Evolutionary conservation across 1,140 invertebrate genomes (phyloP), one percentile per base, ranked within the genome.

Genomic region (Theocolax elegans): DNA sequence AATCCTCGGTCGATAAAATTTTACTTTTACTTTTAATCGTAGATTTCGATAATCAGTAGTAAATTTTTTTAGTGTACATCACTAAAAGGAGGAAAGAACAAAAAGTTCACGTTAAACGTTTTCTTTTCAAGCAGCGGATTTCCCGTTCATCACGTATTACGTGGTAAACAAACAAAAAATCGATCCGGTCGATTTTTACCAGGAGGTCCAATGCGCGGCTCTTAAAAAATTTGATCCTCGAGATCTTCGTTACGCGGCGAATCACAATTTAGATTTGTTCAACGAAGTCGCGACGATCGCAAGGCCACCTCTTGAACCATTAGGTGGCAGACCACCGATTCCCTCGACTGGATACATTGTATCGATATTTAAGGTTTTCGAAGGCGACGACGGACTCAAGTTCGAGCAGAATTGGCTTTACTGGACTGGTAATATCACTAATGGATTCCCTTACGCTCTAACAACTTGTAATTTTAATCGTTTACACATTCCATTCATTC

Each of bases 391-490:
- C 82, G 90, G 93, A 58, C 93, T 96, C 75, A 92, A 93, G 69
- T 94, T 97, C 75, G 95, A 97, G 85, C 90, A 93, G 75, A 96
- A 96, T 82, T 97, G 95, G 95, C 87, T 96, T 1, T 95, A 95
- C 77, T 97, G 95, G 95, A 96, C 95, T 44, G 95, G 90, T 91
- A 81, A 72, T 64, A 58, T 35, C 4, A 4, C 27, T 27, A 46
- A n/a, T n/a, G n/a, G n/a, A n/a, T n/a, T n/a, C n/a, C n/a, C n/a
- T n/a, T n/a, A n/a, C n/a, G n/a, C n/a, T n/a, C n/a, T n/a, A n/a
- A n/a, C n/a, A n/a, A n/a, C n/a, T n/a, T n/a, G n/a, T n/a, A n/a
- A n/a, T n/a, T n/a, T n/a, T n/a, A n/a, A n/a, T n/a, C n/a, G n/a
- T n/a, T n/a, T n/a, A n/a, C n/a, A n/a, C n/a, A n/a, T n/a, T n/a